A percentile compares a stretch with the other conserved stretches of the same genome.
These are phyloP conservation scores for Peromyscus maniculatus DNA, from an alignment of 2,113 vertebrate species.

Conservation along the genomic window DNA sequence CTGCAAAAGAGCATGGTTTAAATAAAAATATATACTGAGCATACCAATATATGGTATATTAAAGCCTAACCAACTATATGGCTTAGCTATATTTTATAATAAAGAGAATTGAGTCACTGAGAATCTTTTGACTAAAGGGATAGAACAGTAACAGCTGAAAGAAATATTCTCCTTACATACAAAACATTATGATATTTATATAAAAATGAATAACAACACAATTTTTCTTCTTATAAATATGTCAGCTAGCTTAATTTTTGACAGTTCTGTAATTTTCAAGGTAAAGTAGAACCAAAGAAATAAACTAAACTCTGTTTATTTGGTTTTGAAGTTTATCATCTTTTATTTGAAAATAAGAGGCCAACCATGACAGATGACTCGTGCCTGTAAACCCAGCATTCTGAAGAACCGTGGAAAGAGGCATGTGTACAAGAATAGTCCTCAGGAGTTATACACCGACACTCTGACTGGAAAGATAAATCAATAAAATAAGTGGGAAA, in stretches of 20 bases:
- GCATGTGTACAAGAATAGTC: neutral
- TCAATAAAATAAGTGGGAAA: neutral
- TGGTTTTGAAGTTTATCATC: neutral
- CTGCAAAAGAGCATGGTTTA: conserved; percentile 7
- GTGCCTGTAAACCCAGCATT: neutral
- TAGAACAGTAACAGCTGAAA: neutral
- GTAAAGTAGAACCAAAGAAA: conserved; percentile 1
- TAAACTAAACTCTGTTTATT: neutral
- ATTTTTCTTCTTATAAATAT: neutral
- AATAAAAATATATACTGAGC: neutral
- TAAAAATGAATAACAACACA: neutral
- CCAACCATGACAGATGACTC: neutral
- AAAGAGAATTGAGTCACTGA: conserved; percentile 24
- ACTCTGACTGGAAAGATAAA: neutral
- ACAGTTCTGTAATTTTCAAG: conserved; percentile 6
- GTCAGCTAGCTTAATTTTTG: neutral
- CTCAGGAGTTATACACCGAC: neutral
- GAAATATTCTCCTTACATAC: conserved; percentile 23
- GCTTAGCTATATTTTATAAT: conserved; percentile 46
- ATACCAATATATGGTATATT: neutral
- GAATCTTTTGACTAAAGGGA: neutral
- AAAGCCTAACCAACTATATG: neutral
- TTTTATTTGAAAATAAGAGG: neutral
- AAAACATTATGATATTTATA: conserved; percentile 2
- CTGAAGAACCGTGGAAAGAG: neutral